Conservation (phyloP, 2,113 vertebrate genomes). For the Cervus canadensis region DNA sequence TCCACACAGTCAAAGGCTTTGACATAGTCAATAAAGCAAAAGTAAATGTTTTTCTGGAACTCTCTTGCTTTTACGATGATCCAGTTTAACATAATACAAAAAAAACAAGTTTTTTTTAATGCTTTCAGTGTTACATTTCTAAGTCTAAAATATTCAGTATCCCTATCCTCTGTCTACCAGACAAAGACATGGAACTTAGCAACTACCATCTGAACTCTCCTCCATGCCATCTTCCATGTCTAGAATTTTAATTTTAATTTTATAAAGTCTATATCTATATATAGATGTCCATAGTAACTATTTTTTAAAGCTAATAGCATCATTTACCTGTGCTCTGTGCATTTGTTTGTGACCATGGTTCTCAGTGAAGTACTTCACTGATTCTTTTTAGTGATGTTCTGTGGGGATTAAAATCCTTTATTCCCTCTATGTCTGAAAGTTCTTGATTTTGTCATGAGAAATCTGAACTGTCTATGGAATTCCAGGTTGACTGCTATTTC, state of each 20-base stretch:
- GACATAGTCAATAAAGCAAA: neutral
- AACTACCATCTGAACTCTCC: neutral
- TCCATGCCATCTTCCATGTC: neutral
- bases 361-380: neutral
- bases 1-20: neutral
- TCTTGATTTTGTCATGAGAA: neutral
- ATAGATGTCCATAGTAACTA: neutral
- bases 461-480: neutral
- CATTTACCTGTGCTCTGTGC: neutral
- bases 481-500: neutral
- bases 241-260: neutral
- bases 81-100: neutral
- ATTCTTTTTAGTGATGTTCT: neutral
- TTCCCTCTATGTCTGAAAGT: neutral
- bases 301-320: neutral
- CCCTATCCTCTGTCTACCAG: neutral
- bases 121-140: neutral
- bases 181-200: neutral
- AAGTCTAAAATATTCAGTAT: neutral
- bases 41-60: neutral
- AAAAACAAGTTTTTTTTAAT: neutral
- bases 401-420: neutral
- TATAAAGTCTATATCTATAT: neutral
- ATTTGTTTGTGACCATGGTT: neutral
- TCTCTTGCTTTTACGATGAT: neutral